phyloP scores from a whole-genome alignment of 2,113 vertebrate genomes.

The Anhinga rufa region DNA sequence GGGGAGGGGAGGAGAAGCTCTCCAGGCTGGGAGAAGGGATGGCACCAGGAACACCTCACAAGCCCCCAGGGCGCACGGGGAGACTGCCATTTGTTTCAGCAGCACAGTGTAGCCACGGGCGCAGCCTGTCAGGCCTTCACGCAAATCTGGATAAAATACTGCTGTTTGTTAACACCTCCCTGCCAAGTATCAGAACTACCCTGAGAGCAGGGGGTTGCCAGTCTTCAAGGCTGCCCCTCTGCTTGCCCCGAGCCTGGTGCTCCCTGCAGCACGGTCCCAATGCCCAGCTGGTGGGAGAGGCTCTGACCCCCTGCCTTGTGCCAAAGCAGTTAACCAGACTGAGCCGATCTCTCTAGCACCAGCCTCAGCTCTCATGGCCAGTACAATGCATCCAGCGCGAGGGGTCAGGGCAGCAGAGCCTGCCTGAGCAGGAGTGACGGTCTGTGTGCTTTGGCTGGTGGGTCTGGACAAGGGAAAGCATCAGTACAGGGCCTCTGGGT shows the following conservation, averaged over 20 bases:
- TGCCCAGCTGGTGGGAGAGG: background rate
- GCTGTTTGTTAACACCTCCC: background rate
- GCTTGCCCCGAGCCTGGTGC: background rate
- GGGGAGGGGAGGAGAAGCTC: background rate
- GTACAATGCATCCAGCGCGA: fast-evolving
- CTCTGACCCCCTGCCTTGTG: background rate
- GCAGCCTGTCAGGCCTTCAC: background rate
- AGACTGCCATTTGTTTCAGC: background rate
- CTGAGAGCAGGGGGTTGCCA: background rate
- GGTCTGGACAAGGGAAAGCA: background rate
- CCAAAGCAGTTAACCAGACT: background rate
- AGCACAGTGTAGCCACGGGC: background rate
- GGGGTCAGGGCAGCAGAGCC: background rate
- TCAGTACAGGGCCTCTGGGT: background rate
- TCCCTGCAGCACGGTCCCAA: fast-evolving
- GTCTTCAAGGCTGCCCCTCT: background rate
- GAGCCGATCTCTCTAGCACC: background rate
- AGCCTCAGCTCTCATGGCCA: background rate
- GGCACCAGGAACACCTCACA: fast-evolving
- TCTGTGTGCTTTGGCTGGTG: background rate
- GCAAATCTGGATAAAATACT: background rate
- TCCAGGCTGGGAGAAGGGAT: background rate
- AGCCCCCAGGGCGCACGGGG: background rate
- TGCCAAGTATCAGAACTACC: background rate
- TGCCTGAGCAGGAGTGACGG: background rate